Conservation (phyloP, 1,140 invertebrate genomes). For the Platyscapa corneri region DNA sequence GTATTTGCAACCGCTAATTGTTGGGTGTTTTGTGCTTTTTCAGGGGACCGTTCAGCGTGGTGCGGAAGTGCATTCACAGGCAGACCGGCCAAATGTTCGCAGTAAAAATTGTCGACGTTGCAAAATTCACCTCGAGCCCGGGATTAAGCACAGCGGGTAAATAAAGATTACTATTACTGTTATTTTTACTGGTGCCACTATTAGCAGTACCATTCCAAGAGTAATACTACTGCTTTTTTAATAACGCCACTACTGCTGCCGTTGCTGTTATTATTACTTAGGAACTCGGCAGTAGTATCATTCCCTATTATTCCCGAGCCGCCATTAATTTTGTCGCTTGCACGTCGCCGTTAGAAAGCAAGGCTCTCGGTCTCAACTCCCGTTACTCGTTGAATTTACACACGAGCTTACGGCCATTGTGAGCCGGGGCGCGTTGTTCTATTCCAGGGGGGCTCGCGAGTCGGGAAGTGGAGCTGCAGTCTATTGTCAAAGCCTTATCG, state of each 20-base stretch:
- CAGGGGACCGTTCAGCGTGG: slow-evolving; percentile 98
- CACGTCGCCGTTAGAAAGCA: not conserved
- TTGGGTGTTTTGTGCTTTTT: slow-evolving; percentile 66
- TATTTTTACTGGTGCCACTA: not conserved
- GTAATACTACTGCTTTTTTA: not conserved
- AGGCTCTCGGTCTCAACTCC: not conserved
- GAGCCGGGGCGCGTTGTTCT: not conserved
- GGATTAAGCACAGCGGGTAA: slow-evolving; percentile 96
- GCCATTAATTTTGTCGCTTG: slow-evolving; percentile 49
- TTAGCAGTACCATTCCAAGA: not conserved
- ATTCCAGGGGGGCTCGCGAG: not conserved
- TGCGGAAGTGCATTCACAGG: slow-evolving; percentile 95
- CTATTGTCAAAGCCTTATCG: slow-evolving; percentile 27
- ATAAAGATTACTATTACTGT: slow-evolving; percentile 53
- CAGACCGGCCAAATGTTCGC: slow-evolving; percentile 97
- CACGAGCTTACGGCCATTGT: not conserved
- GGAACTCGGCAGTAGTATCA: not conserved
- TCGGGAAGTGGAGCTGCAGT: not conserved
- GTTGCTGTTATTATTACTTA: not conserved
- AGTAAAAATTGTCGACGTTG: slow-evolving; percentile 98
- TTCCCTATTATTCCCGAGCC: not conserved
- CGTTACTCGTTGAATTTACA: slow-evolving; percentile 31
- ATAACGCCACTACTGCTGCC: not conserved
- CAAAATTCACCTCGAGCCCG: slow-evolving; percentile 96
- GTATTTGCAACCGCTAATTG: not conserved